Base-by-base conservation (phyloP, 2,888 invertebrate genomes). In the Diarsia rubi region DNA sequence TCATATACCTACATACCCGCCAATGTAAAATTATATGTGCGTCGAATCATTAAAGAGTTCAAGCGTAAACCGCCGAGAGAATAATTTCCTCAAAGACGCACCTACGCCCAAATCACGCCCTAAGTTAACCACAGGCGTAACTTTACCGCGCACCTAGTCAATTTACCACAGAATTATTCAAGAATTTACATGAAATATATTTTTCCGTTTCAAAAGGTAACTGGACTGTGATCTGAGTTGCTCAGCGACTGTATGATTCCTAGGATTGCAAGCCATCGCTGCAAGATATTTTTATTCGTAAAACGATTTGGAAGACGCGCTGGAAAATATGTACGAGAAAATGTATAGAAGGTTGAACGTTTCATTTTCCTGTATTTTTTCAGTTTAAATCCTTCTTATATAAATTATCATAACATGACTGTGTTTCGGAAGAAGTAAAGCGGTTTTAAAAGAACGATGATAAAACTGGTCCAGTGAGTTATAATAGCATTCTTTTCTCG, bases 161-260 rank as follows among this genome's bases (percentile, higher is more conserved):
- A 78, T 75, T 83, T 68, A 62, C 69, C 60, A 59, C 69, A 59
- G 63, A 69, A 69, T 74, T 74, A 70, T 77, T 60, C 64, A 62
- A 59, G 54, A 69, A 85, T 49, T 73, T 27, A 21, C 19, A 44
- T 44, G 3, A 44, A 66, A 68, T 70, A 75, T 37, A 70, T 72
- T 74, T 76, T 62, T 37, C 31, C 68, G 6, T 60, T 49, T 24
- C 21, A 1, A 31, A 45, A 54, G 21, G 21, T 14, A 42, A 14
- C 27, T 44, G 3, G 42, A 44, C 65, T 69, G 19, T 79, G 65
- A 69, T 68, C 59, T 49, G 69, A 11, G 37, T 59, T 63, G 49
- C 16, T 82, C 78, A 69, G 62, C 27, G 59, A 77, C 42, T 64
- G 66, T 82, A n/a, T 70, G 70, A 82, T 76, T 67, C 24, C 24